Evolutionary conservation across 1,140 invertebrate genomes (phyloP).

Genomic region (Drosophila setifemur): DNA sequence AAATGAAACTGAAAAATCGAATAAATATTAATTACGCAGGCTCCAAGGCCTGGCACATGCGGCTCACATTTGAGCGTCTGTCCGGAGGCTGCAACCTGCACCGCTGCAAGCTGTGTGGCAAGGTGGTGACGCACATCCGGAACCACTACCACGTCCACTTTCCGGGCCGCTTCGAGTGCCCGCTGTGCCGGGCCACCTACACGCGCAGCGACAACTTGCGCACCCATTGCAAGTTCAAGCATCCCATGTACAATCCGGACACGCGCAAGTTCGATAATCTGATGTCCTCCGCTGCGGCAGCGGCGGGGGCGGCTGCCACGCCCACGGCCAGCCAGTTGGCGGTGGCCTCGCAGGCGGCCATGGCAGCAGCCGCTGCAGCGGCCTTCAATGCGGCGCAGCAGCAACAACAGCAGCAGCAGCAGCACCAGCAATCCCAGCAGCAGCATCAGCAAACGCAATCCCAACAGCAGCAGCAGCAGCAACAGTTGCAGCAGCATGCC

Average conservation of each 20-base stretch:
- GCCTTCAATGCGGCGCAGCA: constrained; percentile 66
- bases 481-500: constrained; percentile 81
- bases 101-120: constrained; percentile 94
- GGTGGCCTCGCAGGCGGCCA: constrained; percentile 69
- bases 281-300: constrained; percentile 83
- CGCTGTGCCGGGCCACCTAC: constrained; percentile 92
- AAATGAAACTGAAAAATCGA: constrained; percentile 30
- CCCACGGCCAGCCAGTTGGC: constrained; percentile 79
- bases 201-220: constrained; percentile 94
- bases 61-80: constrained; percentile 94
- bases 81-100: constrained; percentile 93
- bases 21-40: constrained; percentile 83
- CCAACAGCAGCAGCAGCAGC: constrained; percentile 51
- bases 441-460: constrained; percentile 73
- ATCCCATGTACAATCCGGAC: constrained; percentile 90
- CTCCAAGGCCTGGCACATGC: constrained; percentile 95
- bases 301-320: constrained; percentile 84
- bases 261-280: constrained; percentile 91
- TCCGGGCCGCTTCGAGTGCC: constrained; percentile 93
- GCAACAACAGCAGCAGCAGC: constrained; percentile 71
- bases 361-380: constrained; percentile 78
- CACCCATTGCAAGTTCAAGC: constrained; percentile 94
- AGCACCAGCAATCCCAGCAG: constrained; percentile 70
- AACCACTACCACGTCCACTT: constrained; percentile 96
- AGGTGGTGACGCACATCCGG: constrained; percentile 94